These are phyloP conservation scores for Strigamia crassipes DNA, from an alignment of 2,888 invertebrate species.

Conservation along the genomic window DNA sequence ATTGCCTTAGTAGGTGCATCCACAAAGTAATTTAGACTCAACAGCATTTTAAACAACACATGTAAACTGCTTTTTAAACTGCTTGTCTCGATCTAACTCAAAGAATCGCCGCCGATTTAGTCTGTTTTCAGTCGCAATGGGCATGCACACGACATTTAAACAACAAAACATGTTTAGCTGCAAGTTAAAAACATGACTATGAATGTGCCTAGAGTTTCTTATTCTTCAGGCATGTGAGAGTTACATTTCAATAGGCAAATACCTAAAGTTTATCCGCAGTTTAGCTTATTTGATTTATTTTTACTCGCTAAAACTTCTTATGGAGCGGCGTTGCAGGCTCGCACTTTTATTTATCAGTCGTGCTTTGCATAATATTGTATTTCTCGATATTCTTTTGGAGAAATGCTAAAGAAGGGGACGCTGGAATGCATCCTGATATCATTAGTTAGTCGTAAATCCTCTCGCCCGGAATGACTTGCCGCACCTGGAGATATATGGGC, in stretches of 20 bases:
- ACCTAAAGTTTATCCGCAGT: neutral
- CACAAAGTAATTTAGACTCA: too few relatives aligned
- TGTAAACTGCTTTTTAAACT: too few relatives aligned
- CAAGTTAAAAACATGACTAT: too few relatives aligned
- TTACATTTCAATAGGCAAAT: slow-evolving; percentile 18
- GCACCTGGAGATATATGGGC: slow-evolving; percentile 39
- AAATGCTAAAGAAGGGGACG: neutral
- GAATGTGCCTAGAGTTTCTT: too few relatives aligned
- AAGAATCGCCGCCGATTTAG: too few relatives aligned
- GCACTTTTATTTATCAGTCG: slow-evolving; percentile 15
- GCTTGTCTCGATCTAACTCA: too few relatives aligned
- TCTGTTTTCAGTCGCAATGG: too few relatives aligned
- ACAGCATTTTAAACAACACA: too few relatives aligned
- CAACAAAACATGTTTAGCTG: too few relatives aligned
- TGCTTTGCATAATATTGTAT: slow-evolving; percentile 13
- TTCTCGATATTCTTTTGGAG: slow-evolving; percentile 7
- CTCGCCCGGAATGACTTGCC: slow-evolving; percentile 25
- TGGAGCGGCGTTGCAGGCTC: neutral
- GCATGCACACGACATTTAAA: too few relatives aligned
- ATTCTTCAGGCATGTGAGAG: neutral
- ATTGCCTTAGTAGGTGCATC: too few relatives aligned
- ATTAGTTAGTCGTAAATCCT: slow-evolving; percentile 30
- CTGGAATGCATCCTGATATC: slow-evolving; percentile 29
- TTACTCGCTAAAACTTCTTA: neutral
- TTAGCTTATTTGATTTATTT: neutral